A percentile compares a stretch with the other conserved stretches of the same genome.
Conservation (phyloP, 1,140 invertebrate species). For the Atta colombica region DNA sequence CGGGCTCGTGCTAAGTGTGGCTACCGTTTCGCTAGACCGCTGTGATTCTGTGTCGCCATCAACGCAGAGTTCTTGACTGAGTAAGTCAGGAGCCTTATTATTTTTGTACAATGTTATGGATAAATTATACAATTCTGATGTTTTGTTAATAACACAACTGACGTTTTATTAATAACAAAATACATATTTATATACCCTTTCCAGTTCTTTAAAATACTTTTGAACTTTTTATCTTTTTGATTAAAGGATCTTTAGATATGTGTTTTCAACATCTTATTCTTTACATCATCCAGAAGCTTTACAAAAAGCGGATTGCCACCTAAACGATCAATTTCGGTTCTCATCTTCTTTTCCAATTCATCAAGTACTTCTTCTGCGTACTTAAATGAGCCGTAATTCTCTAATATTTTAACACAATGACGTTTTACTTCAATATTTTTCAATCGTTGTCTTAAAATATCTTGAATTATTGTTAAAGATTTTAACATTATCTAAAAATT, state of each 20-base stretch:
- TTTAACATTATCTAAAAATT: no score
- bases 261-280: slow-evolving; percentile 81
- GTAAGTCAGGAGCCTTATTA: no score
- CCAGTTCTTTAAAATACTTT: no score
- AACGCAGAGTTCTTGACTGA: no score
- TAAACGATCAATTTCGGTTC: slow-evolving; percentile 90
- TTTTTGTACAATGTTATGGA: no score
- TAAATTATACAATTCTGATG: no score
- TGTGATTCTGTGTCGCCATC: no score
- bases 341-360: slow-evolving; percentile 91
- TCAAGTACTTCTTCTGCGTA: slow-evolving; percentile 93
- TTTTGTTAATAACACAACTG: no score
- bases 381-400: slow-evolving; percentile 95
- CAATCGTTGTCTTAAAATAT: slow-evolving; percentile 95
- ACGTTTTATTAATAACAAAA: no score
- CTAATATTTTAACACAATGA: slow-evolving; percentile 95
- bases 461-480: slow-evolving; percentile 84
- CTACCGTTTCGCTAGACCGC: no score
- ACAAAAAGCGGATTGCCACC: slow-evolving; percentile 94
- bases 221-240: background rate
- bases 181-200: no score
- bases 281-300: slow-evolving; percentile 92
- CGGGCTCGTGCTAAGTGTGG: no score
- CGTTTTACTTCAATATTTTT: slow-evolving; percentile 96
- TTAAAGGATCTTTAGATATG: slow-evolving; percentile 5